Conservation (phyloP, 2,888 invertebrate genomes). For the Athalia rosae region DNA sequence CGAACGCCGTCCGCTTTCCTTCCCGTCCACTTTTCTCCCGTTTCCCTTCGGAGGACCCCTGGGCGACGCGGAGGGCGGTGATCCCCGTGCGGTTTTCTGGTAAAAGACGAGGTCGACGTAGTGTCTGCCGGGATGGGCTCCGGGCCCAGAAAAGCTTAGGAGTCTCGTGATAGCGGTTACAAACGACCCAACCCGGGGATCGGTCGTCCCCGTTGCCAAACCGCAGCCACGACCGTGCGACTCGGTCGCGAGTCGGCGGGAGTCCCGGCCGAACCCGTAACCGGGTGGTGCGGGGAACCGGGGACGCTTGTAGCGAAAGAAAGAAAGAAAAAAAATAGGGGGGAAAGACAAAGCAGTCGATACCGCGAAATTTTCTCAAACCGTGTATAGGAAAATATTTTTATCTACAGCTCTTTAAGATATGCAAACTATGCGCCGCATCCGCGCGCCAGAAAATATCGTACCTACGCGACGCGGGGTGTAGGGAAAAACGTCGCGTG, state of each 20-base stretch:
- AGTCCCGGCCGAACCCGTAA: background rate
- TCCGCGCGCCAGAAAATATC: conserved; percentile 4
- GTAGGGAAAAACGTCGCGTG: background rate
- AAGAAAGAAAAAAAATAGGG: background rate
- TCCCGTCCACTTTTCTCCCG: too few relatives aligned
- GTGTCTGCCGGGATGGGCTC: conserved; percentile 33
- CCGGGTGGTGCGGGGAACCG: conserved; percentile 5
- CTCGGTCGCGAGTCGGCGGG: conserved; percentile 13
- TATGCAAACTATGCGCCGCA: conserved; percentile 37
- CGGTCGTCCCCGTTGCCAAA: conserved; percentile 46
- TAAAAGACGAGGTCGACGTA: conserved; percentile 39
- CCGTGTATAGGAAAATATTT: conserved; percentile 18
- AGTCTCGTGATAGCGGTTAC: conserved; percentile 48
- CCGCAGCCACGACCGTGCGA: conserved; percentile 32
- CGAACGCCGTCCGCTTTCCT: too few relatives aligned
- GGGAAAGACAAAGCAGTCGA: conserved; percentile 32
- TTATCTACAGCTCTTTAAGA: conserved; percentile 37
- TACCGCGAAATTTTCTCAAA: conserved; percentile 15
- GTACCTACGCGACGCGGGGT: conserved; percentile 15
- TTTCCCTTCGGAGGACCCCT: background rate
- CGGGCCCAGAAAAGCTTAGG: conserved; percentile 42
- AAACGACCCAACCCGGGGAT: conserved; percentile 46
- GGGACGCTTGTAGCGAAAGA: background rate
- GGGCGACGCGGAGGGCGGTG: background rate
- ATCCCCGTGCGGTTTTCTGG: conserved; percentile 10